These are phyloP conservation scores for Xanthia togata DNA, from an alignment of 2,888 invertebrate genomes.

Conservation along the genomic window DNA sequence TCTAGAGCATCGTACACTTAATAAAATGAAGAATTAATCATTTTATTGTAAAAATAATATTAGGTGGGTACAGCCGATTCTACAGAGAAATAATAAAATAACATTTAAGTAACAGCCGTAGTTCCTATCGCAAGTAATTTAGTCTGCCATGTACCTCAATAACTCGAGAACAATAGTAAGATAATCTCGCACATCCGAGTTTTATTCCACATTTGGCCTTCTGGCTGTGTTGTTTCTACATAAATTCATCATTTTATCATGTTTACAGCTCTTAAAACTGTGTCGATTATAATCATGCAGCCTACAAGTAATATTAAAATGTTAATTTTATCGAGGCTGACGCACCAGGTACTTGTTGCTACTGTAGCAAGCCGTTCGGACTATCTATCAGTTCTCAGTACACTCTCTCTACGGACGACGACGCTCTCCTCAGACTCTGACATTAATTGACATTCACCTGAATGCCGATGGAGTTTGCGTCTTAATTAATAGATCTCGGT, in stretches of 20 bases:
- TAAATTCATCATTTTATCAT: slow-evolving; percentile 59
- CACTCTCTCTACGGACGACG: slow-evolving; percentile 69
- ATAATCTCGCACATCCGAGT: slow-evolving; percentile 59
- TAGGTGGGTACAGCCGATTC: neutral
- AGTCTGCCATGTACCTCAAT: slow-evolving; percentile 38
- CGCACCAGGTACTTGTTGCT: slow-evolving; percentile 64
- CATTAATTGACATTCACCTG: slow-evolving; percentile 86
- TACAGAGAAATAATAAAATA: slow-evolving; percentile 24
- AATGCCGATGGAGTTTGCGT: slow-evolving; percentile 83
- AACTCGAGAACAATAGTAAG: slow-evolving; percentile 62
- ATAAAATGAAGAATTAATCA: neutral
- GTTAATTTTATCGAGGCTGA: slow-evolving; percentile 51
- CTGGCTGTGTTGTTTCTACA: slow-evolving; percentile 39
- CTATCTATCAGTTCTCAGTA: slow-evolving; percentile 66
- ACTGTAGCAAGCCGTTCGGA: slow-evolving; percentile 55
- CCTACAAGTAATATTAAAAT: slow-evolving; percentile 51
- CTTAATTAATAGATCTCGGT: slow-evolving; percentile 86
- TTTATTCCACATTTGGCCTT: slow-evolving; percentile 58
- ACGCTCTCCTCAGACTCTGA: slow-evolving; percentile 75
- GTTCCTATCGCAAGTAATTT: slow-evolving; percentile 44
- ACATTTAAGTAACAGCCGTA: slow-evolving; percentile 38
- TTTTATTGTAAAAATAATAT: slow-evolving; percentile 5
- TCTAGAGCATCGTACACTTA: slow-evolving; percentile 3
- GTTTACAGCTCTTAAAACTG: slow-evolving; percentile 50
- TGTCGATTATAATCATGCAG: slow-evolving; percentile 47